Evolutionary conservation across 2,113 vertebrate species (phyloP).

Genomic region (Mormoops blainvillei): DNA sequence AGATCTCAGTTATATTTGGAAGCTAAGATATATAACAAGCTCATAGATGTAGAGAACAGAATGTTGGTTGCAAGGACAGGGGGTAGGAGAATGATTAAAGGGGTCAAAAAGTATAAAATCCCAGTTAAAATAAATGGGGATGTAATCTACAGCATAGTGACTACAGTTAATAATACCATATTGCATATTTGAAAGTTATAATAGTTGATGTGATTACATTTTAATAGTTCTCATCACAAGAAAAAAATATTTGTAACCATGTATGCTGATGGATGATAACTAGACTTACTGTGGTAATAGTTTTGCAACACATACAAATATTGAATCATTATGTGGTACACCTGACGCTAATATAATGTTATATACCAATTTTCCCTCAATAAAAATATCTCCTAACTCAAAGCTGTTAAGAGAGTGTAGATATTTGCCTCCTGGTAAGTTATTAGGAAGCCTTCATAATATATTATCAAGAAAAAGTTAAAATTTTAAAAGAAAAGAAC

Average conservation of each 20-base stretch:
- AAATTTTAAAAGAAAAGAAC: too few relatives aligned
- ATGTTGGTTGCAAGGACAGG: not conserved
- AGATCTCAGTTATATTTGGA: not conserved
- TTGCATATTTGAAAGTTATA: not conserved
- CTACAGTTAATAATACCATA: not conserved
- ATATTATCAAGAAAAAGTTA: not conserved
- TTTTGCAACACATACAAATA: too few relatives aligned
- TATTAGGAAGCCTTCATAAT: not conserved
- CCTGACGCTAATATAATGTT: not conserved
- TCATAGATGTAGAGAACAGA: not conserved
- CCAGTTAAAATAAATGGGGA: not conserved
- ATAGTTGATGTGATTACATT: not conserved
- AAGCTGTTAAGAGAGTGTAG: not conserved
- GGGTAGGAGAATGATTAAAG: not conserved
- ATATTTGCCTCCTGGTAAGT: not conserved
- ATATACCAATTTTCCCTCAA: not conserved
- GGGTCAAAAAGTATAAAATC: not conserved
- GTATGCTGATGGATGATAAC: not conserved
- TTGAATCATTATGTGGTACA: too few relatives aligned
- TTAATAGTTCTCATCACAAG: not conserved
- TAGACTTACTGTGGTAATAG: too few relatives aligned
- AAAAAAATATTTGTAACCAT: not conserved
- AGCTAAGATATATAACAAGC: not conserved
- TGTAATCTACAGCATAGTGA: not conserved
- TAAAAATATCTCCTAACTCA: not conserved